Evolutionary conservation across 2,113 vertebrate species (phyloP).

Genomic region (Grantiella picta): DNA sequence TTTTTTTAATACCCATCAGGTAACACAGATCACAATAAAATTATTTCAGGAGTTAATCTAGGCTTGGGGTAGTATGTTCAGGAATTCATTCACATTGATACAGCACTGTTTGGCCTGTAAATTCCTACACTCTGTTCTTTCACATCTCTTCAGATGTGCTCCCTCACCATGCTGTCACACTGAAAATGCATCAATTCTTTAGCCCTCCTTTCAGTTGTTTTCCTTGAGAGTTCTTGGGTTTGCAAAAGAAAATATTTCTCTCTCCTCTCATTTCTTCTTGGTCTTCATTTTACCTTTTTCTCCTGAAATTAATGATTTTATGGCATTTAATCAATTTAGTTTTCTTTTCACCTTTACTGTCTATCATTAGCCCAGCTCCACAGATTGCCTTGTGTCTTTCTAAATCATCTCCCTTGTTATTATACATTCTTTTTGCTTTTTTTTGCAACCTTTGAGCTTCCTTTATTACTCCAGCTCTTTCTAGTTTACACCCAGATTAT

Average conservation of each 20-base stretch:
- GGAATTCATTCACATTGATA: background rate
- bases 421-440: background rate
- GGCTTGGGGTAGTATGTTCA: background rate
- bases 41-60: background rate
- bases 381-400: background rate
- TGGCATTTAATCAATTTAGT: background rate
- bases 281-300: background rate
- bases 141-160: background rate
- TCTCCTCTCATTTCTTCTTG: background rate
- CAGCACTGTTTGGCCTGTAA: background rate
- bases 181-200: background rate
- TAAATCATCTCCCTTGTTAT: background rate
- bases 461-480: background rate
- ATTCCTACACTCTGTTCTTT: background rate
- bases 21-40: background rate
- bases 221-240: background rate
- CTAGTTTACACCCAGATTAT: background rate
- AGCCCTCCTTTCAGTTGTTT: background rate
- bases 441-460: background rate
- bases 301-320: background rate
- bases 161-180: background rate
- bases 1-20: background rate
- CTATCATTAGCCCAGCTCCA: background rate
- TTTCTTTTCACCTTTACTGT: background rate
- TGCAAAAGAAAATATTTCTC: background rate